Conservation (phyloP, 2,113 vertebrate species). For the Sebastes fasciatus region DNA sequence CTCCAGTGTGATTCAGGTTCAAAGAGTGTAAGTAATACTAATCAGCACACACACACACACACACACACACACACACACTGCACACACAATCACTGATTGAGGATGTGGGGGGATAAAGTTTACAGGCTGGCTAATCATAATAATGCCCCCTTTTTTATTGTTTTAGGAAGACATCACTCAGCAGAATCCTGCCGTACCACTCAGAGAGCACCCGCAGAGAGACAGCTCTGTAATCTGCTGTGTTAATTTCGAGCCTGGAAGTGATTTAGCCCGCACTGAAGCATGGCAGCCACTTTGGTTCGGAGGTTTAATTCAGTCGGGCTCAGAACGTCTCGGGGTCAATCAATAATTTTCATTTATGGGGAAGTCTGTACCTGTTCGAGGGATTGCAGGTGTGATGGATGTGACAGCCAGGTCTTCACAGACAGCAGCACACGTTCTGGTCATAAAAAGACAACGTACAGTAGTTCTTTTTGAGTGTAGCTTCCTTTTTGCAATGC, state of each 20-base stretch:
- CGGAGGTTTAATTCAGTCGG: constrained; percentile 25
- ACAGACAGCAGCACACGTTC: background rate
- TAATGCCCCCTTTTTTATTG: constrained; percentile 80
- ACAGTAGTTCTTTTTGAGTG: background rate
- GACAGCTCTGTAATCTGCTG: constrained; percentile 52
- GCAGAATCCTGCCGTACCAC: constrained; percentile 51
- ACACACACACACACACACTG: constrained; percentile 32
- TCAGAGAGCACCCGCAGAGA: constrained; percentile 58
- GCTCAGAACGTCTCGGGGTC: constrained; percentile 6
- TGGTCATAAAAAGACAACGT: constrained; percentile 6
- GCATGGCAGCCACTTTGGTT: constrained; percentile 59
- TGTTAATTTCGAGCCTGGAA: constrained; percentile 76
- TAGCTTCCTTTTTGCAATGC: background rate
- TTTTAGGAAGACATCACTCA: constrained; percentile 84
- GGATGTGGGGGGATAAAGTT: constrained; percentile 74
- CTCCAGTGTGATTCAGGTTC: constrained; percentile 68
- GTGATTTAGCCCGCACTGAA: constrained; percentile 67
- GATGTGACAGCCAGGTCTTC: background rate
- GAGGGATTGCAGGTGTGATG: background rate
- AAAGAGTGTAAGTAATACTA: constrained; percentile 70
- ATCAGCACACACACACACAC: constrained; percentile 53
- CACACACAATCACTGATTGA: constrained; percentile 59
- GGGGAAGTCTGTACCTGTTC: background rate
- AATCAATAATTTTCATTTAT: constrained; percentile 13
- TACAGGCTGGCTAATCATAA: constrained; percentile 81